A percentile compares a stretch with the other conserved stretches of the same genome.
Evolutionary conservation across 2,113 vertebrate genomes (phyloP).

Genomic region (Corythoichthys intestinalis): DNA sequence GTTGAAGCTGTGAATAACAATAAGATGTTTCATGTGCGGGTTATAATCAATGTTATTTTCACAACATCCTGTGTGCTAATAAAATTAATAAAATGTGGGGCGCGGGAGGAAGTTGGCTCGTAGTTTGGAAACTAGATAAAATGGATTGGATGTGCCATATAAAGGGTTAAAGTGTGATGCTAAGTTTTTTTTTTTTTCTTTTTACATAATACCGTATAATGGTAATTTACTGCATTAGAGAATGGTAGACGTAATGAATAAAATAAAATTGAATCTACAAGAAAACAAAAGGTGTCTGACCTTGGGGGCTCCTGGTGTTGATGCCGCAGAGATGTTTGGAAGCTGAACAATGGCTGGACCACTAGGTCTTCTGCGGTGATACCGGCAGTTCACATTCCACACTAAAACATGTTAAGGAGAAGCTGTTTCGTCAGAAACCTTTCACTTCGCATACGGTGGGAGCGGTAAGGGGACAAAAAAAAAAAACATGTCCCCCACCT

Average conservation of each 20-base stretch:
- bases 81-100: no score
- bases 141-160: no score
- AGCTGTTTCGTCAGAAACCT: not conserved
- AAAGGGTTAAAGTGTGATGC: no score
- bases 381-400: not conserved
- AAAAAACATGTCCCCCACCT: slow-evolving; percentile 18
- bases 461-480: slow-evolving; percentile 8
- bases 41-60: no score
- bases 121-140: no score
- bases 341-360: not conserved
- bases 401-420: not conserved
- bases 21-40: no score
- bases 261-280: not conserved
- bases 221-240: not conserved
- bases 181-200: no score
- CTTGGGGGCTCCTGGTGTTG: slow-evolving; percentile 31
- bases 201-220: no score
- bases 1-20: no score
- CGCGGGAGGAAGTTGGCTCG: no score
- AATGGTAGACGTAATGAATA: not conserved
- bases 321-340: slow-evolving; percentile 3
- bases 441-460: slow-evolving; percentile 19
- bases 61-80: no score
- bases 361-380: not conserved
- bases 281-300: slow-evolving; percentile 33